Evolutionary conservation across 2,888 invertebrate genomes (phyloP).

Genomic region (Amorpha juglandis): DNA sequence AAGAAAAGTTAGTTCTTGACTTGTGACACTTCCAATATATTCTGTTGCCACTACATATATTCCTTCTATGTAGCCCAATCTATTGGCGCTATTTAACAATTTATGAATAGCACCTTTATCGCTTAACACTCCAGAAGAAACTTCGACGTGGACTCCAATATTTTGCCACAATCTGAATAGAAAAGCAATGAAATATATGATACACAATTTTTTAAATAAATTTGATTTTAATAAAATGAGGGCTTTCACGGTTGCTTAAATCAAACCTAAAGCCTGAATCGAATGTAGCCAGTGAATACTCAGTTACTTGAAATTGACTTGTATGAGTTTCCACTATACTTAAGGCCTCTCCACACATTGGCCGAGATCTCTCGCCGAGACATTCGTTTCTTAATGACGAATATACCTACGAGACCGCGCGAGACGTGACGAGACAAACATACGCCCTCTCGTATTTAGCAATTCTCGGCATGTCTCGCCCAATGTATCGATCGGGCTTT

Average conservation of each 20-base stretch:
- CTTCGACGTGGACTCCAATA: slow-evolving; percentile 34
- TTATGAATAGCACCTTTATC: slow-evolving; percentile 23
- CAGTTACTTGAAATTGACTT: too few species aligned
- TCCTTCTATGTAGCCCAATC: slow-evolving; percentile 26
- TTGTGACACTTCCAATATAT: background rate
- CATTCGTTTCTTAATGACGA: too few species aligned
- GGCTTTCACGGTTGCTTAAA: background rate
- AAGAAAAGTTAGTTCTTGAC: background rate
- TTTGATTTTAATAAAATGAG: background rate
- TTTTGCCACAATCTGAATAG: slow-evolving; percentile 40
- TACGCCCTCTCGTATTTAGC: too few species aligned
- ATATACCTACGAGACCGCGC: too few species aligned
- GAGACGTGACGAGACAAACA: too few species aligned
- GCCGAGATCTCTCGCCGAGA: too few species aligned
- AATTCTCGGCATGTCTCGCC: too few species aligned
- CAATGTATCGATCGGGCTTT: too few species aligned
- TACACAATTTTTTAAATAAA: background rate
- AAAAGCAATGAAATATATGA: background rate
- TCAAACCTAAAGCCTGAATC: too few species aligned
- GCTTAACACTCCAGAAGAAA: slow-evolving; percentile 31
- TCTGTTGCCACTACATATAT: slow-evolving; percentile 8
- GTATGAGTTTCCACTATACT: too few species aligned
- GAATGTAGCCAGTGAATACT: too few species aligned
- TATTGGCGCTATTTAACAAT: slow-evolving; percentile 27
- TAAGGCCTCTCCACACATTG: too few species aligned